Conservation (phyloP, 2,113 vertebrate genomes). For the Marcusenius ussheri region DNA sequence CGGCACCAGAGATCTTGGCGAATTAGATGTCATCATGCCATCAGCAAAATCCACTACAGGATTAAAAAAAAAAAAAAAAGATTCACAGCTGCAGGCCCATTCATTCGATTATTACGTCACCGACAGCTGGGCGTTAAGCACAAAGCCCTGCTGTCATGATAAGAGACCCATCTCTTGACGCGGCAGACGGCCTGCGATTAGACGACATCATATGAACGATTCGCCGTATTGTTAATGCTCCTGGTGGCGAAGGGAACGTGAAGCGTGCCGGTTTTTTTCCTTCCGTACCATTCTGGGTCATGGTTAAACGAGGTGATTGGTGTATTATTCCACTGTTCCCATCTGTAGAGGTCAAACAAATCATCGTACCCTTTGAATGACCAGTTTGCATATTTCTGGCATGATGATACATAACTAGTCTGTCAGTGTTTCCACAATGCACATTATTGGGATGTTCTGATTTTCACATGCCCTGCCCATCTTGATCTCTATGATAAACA, state of each 20-base stretch:
- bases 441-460: neutral
- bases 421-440: slow-evolving; percentile 24
- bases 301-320: neutral
- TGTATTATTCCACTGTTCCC: slow-evolving; percentile 9
- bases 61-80: neutral
- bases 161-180: neutral
- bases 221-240: slow-evolving; percentile 10
- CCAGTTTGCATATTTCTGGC: slow-evolving; percentile 8
- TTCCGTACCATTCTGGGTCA: slow-evolving; percentile 1
- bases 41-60: neutral
- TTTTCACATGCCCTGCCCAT: neutral
- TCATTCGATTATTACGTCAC: slow-evolving; percentile 15
- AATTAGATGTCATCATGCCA: neutral
- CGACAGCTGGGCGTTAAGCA: slow-evolving; percentile 9
- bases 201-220: slow-evolving; percentile 12
- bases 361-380: slow-evolving; percentile 12
- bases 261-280: neutral
- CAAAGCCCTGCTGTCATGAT: slow-evolving; percentile 24
- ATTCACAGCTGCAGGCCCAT: neutral
- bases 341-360: slow-evolving; percentile 22
- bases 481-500: neutral
- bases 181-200: slow-evolving; percentile 17
- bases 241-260: neutral
- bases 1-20: neutral
- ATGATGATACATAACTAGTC: slow-evolving; percentile 20